A percentile compares a stretch with the other conserved stretches of the same genome.
Conservation (phyloP, 2,888 invertebrate genomes). For the Mimas tiliae region DNA sequence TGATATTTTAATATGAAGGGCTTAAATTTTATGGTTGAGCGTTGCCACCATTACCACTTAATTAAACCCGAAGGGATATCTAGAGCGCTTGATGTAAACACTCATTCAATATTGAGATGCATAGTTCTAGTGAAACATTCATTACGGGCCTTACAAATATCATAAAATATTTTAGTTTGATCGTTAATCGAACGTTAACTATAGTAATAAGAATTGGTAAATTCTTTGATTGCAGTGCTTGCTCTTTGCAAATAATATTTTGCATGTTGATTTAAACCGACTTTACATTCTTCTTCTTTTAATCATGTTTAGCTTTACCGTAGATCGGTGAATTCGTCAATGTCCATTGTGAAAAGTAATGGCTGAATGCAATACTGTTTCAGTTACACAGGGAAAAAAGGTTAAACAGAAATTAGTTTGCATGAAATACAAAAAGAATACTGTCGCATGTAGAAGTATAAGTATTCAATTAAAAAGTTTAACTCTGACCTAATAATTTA, state of each 20-base stretch:
- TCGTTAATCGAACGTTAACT: conserved; percentile 1
- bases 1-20: conserved; percentile 45
- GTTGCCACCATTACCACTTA: conserved; percentile 47
- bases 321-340: too few species aligned
- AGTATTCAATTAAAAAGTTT: too few species aligned
- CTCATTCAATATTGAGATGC: conserved; percentile 31
- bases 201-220: background rate
- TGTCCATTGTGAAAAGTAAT: too few species aligned
- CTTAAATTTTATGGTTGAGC: conserved; percentile 41
- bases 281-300: too few species aligned
- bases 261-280: background rate
- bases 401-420: too few species aligned
- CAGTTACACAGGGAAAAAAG: too few species aligned
- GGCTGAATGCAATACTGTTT: too few species aligned
- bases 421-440: too few species aligned
- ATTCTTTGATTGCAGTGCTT: background rate
- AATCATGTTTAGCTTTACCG: too few species aligned
- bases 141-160: conserved; percentile 10
- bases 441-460: too few species aligned
- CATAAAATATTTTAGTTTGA: conserved; percentile 5
- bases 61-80: conserved; percentile 48
- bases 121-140: conserved; percentile 16
- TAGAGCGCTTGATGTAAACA: conserved; percentile 34
- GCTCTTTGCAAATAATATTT: background rate
- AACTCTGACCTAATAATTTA: too few species aligned